phyloP scores from a whole-genome alignment of 30 jellyfish, hydroid and myxozoan species.

The Aurelia aurita region DNA sequence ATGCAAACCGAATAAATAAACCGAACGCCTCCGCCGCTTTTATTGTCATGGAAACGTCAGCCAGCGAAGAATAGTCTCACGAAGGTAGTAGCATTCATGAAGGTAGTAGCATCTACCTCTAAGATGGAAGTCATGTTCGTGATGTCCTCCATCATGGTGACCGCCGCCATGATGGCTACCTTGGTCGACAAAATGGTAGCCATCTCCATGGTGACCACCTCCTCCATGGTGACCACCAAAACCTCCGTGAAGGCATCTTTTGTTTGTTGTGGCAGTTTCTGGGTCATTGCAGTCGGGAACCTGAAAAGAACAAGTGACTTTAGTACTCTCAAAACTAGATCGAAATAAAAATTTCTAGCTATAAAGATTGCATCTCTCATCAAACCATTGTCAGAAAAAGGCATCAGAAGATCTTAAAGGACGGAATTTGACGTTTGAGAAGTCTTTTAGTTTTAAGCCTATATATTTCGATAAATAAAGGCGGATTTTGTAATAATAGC shows the following conservation, averaged over 20 bases:
- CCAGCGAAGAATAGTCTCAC: conserved; percentile 54
- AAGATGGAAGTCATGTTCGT: conserved; percentile 85
- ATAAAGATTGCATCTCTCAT: no score
- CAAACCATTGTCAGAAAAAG: no score
- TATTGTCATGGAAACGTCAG: conserved; percentile 2
- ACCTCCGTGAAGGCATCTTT: conserved; percentile 78
- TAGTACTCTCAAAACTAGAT: no score
- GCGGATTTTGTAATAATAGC: no score
- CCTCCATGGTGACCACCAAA: conserved; percentile 58
- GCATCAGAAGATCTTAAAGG: no score
- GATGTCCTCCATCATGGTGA: conserved; percentile 81
- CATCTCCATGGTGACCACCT: conserved; percentile 81
- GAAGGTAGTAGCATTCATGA: conserved; percentile 37
- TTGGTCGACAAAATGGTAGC: conserved; percentile 94
- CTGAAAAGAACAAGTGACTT: background rate
- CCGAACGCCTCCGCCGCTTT: background rate
- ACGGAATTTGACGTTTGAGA: no score
- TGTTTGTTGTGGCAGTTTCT: conserved; percentile 67
- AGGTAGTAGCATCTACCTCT: conserved; percentile 56
- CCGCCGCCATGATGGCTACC: conserved; percentile 80
- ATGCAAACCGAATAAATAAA: background rate
- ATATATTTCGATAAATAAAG: no score
- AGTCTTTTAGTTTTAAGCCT: no score
- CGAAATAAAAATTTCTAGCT: no score
- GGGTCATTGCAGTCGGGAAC: conserved; percentile 77